Base-by-base conservation (phyloP, 92 coral and sea anemone genomes). In the Phenganax stokvisi region DNA sequence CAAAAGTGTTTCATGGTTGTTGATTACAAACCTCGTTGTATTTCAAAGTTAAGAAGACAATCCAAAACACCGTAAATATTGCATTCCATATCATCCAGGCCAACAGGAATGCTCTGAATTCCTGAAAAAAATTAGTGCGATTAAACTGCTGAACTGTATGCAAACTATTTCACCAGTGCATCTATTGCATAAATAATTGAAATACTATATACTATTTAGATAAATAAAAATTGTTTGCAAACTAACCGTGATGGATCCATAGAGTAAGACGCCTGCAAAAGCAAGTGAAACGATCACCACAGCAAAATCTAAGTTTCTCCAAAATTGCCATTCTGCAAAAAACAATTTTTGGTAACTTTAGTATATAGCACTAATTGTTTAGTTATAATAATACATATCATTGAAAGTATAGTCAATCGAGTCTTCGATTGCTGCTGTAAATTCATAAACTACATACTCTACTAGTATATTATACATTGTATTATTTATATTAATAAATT, bases 191-290 rank as follows among this genome's bases (percentile, higher is more conserved):
- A 65, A 11, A 65, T 17, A 65, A 11, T 17, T 12, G 25, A 65
- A 17, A 65, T 12, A 12, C 3, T 3, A 59, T 12, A 59, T 20
- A 13, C 15, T 59, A 12, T 59, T 1, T 1, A 59, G 16, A 1
- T 12, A 1, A 20, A 20, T 7, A 20, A 59, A 59, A 59, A 12
- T 59, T 12, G 15, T 59, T 59, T 20, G 25, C 65, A 73, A 37
- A 76, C 81, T 57, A 12, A 76, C 81, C 81, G 56, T 12, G 28
- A 76, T 76, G 0, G 81, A 76, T 7, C 81, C 81, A 59, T 76
- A 76, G 0, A 76, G 52, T 70, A 76, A 76, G 20, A 31, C 53
- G n/a, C 81, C 57, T n/a, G 70, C 81, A 57, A 76, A 76, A 10
- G 67, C 53, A 15, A 76, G 54, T 11, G 81, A 76, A 8, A 57